Conservation (phyloP, 2,113 vertebrate genomes). For the Oplegnathus fasciatus region DNA sequence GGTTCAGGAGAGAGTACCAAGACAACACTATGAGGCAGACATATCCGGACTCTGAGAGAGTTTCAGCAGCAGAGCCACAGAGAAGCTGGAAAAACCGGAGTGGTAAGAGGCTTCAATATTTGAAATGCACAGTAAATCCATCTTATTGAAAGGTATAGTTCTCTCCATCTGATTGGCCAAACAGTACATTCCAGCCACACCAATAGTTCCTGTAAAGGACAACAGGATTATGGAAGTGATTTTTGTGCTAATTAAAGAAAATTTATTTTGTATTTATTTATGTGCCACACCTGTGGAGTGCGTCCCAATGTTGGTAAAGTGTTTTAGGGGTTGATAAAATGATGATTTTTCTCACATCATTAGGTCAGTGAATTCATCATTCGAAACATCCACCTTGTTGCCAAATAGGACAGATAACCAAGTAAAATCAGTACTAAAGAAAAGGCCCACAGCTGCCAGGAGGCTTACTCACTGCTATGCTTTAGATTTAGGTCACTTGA, state of each 20-base stretch:
- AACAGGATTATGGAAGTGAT: not conserved
- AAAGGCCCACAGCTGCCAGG: not conserved
- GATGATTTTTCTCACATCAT: not conserved
- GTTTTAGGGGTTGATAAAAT: not conserved
- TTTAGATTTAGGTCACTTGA: not conserved
- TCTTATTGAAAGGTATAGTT: not conserved
- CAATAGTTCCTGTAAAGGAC: not conserved
- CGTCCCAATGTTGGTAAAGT: not conserved
- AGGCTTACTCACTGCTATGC: not conserved
- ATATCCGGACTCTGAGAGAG: not conserved
- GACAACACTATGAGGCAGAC: not conserved
- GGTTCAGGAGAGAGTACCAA: conserved; percentile 39
- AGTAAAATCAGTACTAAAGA: not conserved
- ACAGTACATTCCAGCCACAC: not conserved
- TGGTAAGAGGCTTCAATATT: conserved; percentile 36
- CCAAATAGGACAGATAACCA: not conserved
- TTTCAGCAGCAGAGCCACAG: conserved; percentile 12
- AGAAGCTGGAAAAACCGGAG: conserved; percentile 15
- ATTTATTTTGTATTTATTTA: not conserved
- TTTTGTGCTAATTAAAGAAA: not conserved
- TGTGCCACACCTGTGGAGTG: not conserved
- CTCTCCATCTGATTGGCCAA: not conserved
- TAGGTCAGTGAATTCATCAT: not conserved
- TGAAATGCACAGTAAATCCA: not conserved
- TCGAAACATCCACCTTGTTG: not conserved